Evolutionary conservation across 2,797 vertebrate genomes (phyloP), one percentile per base, ranked within the genome.

Genomic region (Hafferia zeledoni): DNA sequence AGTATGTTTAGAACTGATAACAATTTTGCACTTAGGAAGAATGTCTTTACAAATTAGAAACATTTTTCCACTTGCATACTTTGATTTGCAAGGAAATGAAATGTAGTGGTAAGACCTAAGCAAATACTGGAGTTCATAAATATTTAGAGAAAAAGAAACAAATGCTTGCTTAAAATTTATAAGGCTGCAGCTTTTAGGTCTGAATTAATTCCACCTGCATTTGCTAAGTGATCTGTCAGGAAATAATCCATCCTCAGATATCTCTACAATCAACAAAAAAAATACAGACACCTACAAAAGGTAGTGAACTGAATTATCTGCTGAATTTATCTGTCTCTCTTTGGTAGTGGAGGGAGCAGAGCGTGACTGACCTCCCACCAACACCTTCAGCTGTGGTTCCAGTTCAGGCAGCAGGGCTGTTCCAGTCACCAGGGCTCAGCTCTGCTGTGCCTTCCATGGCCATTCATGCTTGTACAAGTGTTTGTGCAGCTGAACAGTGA

Each of bases 381-480:
- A 17, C 11, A 28, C 39, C 43, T 72, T 52, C 46, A 43, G 25
- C 63, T 60, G 52, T 41, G 41, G 25, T 47, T 70, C 70, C 64
- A 35, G 39, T 85, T 46, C 1, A 41, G 56, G 79, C 31, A 70
- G 52, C 1, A 0, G 19, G 15, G 35, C 28, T 64, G 18, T 53
- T 91, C 37, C 50, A 41, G 49, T 9, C 77, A 39, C 6, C 17
- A 75, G 46, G 27, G 35, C 47, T 69, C 68, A 69, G 43, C n/a
- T 82, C 53, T 84, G 46, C 28, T 56, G 4, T 44, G 16, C 70
- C 64, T 53, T 67, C 33, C 37, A 30, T 3, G 7, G 49, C 47
- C 39, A 13, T 11, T 85, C 22, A 7, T 24, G 41, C 27, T 56
- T 5, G 1, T 27, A 6, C 1, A n/a, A 87, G 35, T 0, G 0